phyloP scores from a whole-genome alignment of 2,113 vertebrate genomes.

The Peromyscus polionotus region DNA sequence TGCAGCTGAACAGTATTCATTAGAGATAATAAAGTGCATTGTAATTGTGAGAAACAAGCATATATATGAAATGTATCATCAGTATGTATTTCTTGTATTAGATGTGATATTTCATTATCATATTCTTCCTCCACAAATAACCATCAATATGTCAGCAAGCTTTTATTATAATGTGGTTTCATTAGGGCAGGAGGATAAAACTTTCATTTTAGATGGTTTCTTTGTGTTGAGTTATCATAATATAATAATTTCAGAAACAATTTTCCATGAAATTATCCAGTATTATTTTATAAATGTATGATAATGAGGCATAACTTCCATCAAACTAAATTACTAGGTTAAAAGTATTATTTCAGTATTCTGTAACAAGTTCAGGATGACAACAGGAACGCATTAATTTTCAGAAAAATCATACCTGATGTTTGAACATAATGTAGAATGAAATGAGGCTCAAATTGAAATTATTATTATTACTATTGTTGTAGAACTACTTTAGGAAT shows the following conservation, averaged over 20 bases:
- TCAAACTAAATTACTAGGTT: constrained; percentile 62
- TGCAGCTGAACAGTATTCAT: not conserved
- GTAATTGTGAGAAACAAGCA: not conserved
- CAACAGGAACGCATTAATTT: not conserved
- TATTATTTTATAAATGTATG: constrained; percentile 47
- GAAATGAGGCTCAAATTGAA: constrained; percentile 37
- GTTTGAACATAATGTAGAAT: constrained; percentile 5
- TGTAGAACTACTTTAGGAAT: not conserved
- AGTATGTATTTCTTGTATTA: not conserved
- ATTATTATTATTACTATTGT: constrained; percentile 26
- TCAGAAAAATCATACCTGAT: constrained; percentile 45
- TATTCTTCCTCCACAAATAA: not conserved
- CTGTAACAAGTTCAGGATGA: constrained; percentile 46
- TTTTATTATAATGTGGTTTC: not conserved
- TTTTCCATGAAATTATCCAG: constrained; percentile 48
- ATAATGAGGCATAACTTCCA: constrained; percentile 48
- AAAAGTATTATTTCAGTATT: constrained; percentile 44
- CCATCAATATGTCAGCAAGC: not conserved
- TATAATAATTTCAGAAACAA: constrained; percentile 47
- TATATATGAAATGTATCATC: not conserved
- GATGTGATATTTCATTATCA: not conserved
- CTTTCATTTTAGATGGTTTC: not conserved
- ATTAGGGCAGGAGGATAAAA: not conserved
- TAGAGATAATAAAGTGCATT: not conserved
- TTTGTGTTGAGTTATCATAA: not conserved